These are phyloP conservation scores for Neoseiulus cucumeris DNA, from an alignment of 1,140 invertebrate genomes.

Conservation along the genomic window DNA sequence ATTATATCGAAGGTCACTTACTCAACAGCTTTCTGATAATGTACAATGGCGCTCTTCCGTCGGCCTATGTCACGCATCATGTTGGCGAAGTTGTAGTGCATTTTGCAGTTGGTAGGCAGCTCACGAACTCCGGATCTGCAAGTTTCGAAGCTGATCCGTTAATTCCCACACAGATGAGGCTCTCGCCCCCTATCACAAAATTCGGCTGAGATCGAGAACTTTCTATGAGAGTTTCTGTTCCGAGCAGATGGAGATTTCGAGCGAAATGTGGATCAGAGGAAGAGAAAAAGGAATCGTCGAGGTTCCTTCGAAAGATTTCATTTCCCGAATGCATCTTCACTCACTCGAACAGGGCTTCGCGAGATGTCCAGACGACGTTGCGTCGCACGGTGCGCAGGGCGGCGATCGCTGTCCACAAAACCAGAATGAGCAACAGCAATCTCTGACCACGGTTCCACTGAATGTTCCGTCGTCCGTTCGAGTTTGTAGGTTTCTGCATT, in stretches of 20 bases:
- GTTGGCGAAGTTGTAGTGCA: conserved; percentile 79
- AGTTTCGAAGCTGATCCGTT: background rate
- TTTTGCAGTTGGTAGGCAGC: conserved; percentile 63
- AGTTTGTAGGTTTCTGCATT: background rate
- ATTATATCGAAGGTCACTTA: conserved; percentile 29
- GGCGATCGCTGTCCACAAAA: conserved; percentile 19
- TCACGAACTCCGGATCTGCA: conserved; percentile 54
- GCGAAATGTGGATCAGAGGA: no score
- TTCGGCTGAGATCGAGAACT: no score
- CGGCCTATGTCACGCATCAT: conserved; percentile 50
- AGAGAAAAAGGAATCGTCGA: no score
- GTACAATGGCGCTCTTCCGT: conserved; percentile 44
- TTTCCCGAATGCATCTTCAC: conserved; percentile 9
- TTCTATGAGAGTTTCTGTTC: no score
- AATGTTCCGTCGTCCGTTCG: conserved; percentile 15
- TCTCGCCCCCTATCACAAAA: no score
- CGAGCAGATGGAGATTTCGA: no score
- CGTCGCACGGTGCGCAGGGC: conserved; percentile 42
- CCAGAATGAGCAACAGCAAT: conserved; percentile 30
- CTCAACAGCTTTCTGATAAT: conserved; percentile 60
- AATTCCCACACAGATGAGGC: background rate
- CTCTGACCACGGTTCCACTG: conserved; percentile 6
- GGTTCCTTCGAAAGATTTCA: background rate
- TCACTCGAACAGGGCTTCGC: conserved; percentile 39
- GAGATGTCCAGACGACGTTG: conserved; percentile 53